phyloP scores from a whole-genome alignment of 2,888 invertebrate species.

The Clusia tigrina region DNA sequence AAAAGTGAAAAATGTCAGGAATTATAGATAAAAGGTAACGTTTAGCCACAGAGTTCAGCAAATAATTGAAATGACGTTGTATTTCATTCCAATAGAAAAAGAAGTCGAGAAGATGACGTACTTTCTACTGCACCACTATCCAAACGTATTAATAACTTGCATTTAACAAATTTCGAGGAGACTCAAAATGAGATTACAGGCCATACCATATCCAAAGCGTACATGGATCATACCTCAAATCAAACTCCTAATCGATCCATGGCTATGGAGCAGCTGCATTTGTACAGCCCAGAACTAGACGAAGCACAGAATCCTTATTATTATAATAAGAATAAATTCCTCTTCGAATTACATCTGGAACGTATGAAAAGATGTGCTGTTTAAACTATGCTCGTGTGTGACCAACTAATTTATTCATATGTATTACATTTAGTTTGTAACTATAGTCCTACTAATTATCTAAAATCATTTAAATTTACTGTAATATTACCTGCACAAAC shows the following conservation, averaged over 20 bases:
- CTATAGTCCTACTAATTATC: too few species aligned
- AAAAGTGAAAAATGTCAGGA: conserved; percentile 5
- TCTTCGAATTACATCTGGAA: conserved; percentile 85
- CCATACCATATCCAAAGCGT: neutral
- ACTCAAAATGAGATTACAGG: conserved; percentile 21
- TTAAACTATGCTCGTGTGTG: too few species aligned
- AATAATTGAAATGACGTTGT: neutral
- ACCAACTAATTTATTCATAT: too few species aligned
- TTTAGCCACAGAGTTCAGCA: neutral
- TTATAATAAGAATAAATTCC: conserved; percentile 83
- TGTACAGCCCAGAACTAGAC: conserved; percentile 79
- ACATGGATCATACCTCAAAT: neutral
- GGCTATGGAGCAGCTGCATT: conserved; percentile 34
- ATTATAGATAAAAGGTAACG: conserved; percentile 1
- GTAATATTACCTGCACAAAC: too few species aligned
- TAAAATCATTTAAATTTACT: too few species aligned
- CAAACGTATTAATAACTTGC: conserved; percentile 89
- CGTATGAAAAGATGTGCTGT: conserved; percentile 67
- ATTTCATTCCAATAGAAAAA: conserved; percentile 65
- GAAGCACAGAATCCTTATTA: conserved; percentile 85
- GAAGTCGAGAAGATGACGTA: conserved; percentile 76
- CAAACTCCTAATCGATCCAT: neutral
- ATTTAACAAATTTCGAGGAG: conserved; percentile 68
- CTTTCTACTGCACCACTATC: conserved; percentile 85
- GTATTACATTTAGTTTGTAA: too few species aligned